Evolutionary conservation across 2,113 vertebrate genomes (phyloP), one percentile per base, ranked within the genome.

Genomic region (Orientallactaga bullata): DNA sequence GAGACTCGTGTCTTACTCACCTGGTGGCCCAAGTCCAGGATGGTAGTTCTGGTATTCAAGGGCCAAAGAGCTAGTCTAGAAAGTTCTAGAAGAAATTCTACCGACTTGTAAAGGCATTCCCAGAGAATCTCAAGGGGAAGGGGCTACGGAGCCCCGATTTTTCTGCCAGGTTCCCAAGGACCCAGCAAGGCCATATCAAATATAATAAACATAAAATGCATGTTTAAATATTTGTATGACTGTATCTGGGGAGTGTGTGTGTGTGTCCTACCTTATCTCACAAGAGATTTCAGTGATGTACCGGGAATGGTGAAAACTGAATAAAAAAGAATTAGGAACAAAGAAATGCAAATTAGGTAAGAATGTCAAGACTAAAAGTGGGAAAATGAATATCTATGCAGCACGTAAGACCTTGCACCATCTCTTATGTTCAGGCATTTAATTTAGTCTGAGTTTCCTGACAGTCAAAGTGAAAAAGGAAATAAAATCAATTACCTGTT

Each of bases 401-500:
- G n/a, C 55, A 42, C 39, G 5, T 83, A 89, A 92, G 58, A 73
- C 17, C 60, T 55, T 82, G 78, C 66, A 10, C 18, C 5, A 58
- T 61, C 61, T 89, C 87, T 8, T 65, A 63, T 37, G 12, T 17
- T 32, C 74, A 65, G 32, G 28, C 23, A 89, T 83, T 93, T 90
- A 76, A 80, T 84, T 88, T 77, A 84, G 21, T 79, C 32, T 65
- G 89, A 83, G 88, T 82, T 95, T 89, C 91, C 91, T 73, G 39
- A 94, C 1, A 94, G 76, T 69, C 79, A 73, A 91, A 60, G 55
- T 77, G 35, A 91, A 95, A 92, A 91, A 13, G 16, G 28, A 77
- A 95, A 91, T 76, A 91, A 95, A 96, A 84, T 79, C 30, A 94
- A 24, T 74, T 73, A 80, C 47, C 83, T 82, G 17, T 78, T 90